Evolutionary conservation across 2,888 invertebrate genomes (phyloP).

Genomic region (Clepsis dumicolana): DNA sequence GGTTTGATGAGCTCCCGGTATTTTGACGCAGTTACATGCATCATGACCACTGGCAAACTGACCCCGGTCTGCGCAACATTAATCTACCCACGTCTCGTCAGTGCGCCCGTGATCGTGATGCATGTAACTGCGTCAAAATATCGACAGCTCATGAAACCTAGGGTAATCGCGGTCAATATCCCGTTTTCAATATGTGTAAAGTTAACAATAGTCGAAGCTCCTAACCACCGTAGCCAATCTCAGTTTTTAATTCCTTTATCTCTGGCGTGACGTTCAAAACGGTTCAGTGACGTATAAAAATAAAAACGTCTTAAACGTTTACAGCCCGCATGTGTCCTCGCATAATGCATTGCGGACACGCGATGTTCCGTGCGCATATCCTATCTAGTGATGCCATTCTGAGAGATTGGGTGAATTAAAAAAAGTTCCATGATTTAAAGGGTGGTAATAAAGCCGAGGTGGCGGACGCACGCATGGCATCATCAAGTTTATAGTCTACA

Average conservation of each 20-base stretch:
- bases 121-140: too few relatives aligned
- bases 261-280: slow-evolving; percentile 34
- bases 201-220: too few relatives aligned
- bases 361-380: slow-evolving; percentile 35
- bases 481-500: not conserved
- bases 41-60: too few relatives aligned
- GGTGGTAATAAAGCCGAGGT: slow-evolving; percentile 6
- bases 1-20: too few relatives aligned
- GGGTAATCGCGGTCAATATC: too few relatives aligned
- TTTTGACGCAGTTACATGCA: too few relatives aligned
- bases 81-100: too few relatives aligned
- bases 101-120: too few relatives aligned
- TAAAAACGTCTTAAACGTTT: slow-evolving; percentile 33
- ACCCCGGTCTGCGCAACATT: too few relatives aligned
- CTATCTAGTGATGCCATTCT: slow-evolving; percentile 29
- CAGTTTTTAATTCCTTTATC: slow-evolving; percentile 10
- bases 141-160: too few relatives aligned
- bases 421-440: slow-evolving; percentile 26
- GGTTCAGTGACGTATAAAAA: slow-evolving; percentile 34
- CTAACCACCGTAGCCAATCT: too few relatives aligned
- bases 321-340: slow-evolving; percentile 24
- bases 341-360: slow-evolving; percentile 14
- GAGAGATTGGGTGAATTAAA: slow-evolving; percentile 26
- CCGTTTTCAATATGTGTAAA: too few relatives aligned
- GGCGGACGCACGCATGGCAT: not conserved